These are phyloP conservation scores for Drosophila glabriapex DNA, from an alignment of 2,888 invertebrate species.

Conservation along the genomic window DNA sequence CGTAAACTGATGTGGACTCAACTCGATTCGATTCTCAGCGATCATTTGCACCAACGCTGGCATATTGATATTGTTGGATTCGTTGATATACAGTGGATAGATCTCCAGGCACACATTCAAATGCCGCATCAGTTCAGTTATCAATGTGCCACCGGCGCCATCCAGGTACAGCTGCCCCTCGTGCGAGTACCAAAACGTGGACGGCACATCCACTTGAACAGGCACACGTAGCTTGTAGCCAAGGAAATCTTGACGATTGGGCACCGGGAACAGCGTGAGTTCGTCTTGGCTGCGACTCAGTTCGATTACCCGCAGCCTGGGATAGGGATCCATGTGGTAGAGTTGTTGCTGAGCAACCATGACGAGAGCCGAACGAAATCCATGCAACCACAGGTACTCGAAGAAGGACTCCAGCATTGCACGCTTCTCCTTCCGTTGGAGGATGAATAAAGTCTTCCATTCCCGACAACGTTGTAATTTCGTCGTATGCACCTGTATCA, in stretches of 20 bases:
- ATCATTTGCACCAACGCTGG: slow-evolving; percentile 37
- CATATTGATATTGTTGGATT: slow-evolving; percentile 58
- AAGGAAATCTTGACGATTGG: slow-evolving; percentile 31
- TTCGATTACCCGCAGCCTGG: slow-evolving; percentile 44
- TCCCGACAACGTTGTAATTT: slow-evolving; percentile 50
- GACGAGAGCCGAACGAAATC: slow-evolving; percentile 62
- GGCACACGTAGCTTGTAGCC: slow-evolving; percentile 66
- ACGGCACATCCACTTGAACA: slow-evolving; percentile 66
- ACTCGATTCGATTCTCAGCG: slow-evolving; percentile 32
- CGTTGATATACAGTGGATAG: slow-evolving; percentile 55
- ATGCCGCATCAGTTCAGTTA: slow-evolving; percentile 55
- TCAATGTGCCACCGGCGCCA: slow-evolving; percentile 60
- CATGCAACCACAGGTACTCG: slow-evolving; percentile 51
- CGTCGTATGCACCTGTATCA: slow-evolving; percentile 42
- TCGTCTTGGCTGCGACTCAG: slow-evolving; percentile 12
- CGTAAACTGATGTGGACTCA: slow-evolving; percentile 67
- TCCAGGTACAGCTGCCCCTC: slow-evolving; percentile 31
- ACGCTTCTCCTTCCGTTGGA: slow-evolving; percentile 5
- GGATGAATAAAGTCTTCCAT: slow-evolving; percentile 54
- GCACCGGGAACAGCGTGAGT: slow-evolving; percentile 48
- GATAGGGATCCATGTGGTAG: slow-evolving; percentile 72
- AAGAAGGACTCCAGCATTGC: slow-evolving; percentile 45
- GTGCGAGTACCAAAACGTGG: slow-evolving; percentile 59
- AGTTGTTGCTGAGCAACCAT: slow-evolving; percentile 40
- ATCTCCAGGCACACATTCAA: slow-evolving; percentile 57